These are phyloP conservation scores for Ceratina australensis DNA, from an alignment of 1,140 invertebrate genomes.

Conservation along the genomic window DNA sequence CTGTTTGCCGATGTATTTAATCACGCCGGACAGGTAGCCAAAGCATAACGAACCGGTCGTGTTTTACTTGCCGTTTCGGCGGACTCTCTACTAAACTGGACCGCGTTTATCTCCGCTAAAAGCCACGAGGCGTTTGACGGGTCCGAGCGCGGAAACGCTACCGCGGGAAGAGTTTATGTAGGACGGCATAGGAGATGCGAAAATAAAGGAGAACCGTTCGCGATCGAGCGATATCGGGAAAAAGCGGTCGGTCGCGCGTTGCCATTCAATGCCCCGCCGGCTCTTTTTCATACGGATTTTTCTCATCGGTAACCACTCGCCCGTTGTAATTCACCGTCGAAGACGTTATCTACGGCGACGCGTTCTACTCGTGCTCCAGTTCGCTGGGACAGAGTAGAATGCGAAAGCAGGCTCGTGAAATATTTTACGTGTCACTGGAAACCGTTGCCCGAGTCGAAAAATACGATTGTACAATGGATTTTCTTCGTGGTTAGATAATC, in stretches of 20 bases:
- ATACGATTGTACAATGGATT: not conserved
- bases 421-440: not conserved
- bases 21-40: too few species aligned
- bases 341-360: not conserved
- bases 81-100: not conserved
- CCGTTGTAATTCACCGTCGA: not conserved
- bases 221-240: conserved; percentile 28
- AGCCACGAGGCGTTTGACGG: conserved; percentile 7
- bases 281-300: not conserved
- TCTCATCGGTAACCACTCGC: not conserved
- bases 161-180: conserved; percentile 4
- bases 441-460: not conserved
- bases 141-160: not conserved
- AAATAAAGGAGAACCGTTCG: conserved; percentile 13
- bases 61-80: not conserved
- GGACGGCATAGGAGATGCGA: conserved; percentile 12
- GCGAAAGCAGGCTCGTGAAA: not conserved
- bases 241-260: not conserved
- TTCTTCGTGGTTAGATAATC: too few species aligned
- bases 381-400: not conserved
- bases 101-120: conserved; percentile 21
- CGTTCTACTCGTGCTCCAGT: not conserved
- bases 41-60: too few species aligned
- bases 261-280: not conserved
- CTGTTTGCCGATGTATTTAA: too few species aligned